Evolutionary conservation across 2,113 vertebrate species (phyloP).

Genomic region (Myotis yumanensis): DNA sequence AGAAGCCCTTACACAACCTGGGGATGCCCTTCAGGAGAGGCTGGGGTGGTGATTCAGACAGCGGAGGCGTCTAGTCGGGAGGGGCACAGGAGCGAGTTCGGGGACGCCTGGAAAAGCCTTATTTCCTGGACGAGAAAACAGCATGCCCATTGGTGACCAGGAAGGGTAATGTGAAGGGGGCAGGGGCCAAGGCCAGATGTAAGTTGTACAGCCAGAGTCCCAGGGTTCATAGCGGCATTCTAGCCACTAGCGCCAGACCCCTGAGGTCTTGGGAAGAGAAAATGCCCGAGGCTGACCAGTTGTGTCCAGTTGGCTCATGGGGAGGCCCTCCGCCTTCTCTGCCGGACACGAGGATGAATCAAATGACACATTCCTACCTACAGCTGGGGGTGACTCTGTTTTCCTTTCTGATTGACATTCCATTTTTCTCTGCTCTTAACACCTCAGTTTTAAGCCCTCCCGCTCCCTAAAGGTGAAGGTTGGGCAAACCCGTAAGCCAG

Average conservation of each 20-base stretch:
- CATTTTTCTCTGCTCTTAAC: not conserved
- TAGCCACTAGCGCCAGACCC: not conserved
- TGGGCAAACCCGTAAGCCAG: not conserved
- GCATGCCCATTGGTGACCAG: not conserved
- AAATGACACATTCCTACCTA: not conserved
- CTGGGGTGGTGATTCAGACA: not conserved
- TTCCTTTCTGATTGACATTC: not conserved
- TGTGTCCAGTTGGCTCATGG: not conserved
- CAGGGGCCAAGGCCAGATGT: not conserved
- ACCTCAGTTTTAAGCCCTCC: not conserved
- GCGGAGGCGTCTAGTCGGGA: not conserved
- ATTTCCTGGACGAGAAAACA: not conserved
- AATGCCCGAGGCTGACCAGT: accelerated
- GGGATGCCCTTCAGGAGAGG: not conserved
- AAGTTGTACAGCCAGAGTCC: not conserved
- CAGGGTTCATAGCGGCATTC: not conserved
- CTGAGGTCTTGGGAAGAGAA: not conserved
- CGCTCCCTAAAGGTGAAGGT: not conserved
- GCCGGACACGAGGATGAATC: not conserved
- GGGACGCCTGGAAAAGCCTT: not conserved
- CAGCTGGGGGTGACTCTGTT: not conserved
- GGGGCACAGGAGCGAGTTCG: not conserved
- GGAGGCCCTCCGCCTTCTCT: not conserved
- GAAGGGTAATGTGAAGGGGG: not conserved
- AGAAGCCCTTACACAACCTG: not conserved